Evolutionary conservation across 2,888 invertebrate species (phyloP), one percentile per base, ranked within the genome.

Genomic region (Acrobeloides nanus): DNA sequence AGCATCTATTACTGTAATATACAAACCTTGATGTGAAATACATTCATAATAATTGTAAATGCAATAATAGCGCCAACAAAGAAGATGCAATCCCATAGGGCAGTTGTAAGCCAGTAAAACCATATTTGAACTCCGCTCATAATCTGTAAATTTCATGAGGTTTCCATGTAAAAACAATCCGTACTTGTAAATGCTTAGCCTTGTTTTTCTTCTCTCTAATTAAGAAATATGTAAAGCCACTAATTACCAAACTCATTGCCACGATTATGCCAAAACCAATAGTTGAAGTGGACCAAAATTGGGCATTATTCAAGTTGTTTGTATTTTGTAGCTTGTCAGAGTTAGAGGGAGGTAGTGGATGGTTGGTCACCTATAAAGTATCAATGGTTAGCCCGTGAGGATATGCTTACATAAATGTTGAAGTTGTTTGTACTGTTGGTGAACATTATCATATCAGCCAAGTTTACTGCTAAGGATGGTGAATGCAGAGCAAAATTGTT

Each of bases 181-280:
- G n/a, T 12, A 40, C 42, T 17, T 64, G 66, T 63, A 67, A 64
- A 47, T 66, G 67, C 40, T 67, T 67, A 18, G 55, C 58, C 31
- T 62, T 64, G 55, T 67, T 67, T 52, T 64, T 66, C 8, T 65
- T 43, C 38, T 67, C 67, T 5, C 66, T 55, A 33, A 67, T 66
- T 17, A 67, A 39, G 49, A 67, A 67, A 20, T 58, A 51, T 10
- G 57, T 53, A 43, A 59, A 65, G 7, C 62, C 61, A 7, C 62
- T 60, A 21, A 61, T 51, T 4, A 47, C 57, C 57, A 59, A 48
- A 5, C 37, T 39, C 46, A 53, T 47, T 7, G 46, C 35, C 17
- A 42, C 44, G 23, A 48, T 48, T 7, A 59, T 26, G 2, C 57
- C 61, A 42, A 55, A 60, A 38, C 45, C 52, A 26, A 61, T 52